Percentiles rank a stretch among this genome's conserved stretches.
Evolutionary conservation across 2,113 vertebrate species (phyloP).

Genomic region (Gnathonemus longibarbis): DNA sequence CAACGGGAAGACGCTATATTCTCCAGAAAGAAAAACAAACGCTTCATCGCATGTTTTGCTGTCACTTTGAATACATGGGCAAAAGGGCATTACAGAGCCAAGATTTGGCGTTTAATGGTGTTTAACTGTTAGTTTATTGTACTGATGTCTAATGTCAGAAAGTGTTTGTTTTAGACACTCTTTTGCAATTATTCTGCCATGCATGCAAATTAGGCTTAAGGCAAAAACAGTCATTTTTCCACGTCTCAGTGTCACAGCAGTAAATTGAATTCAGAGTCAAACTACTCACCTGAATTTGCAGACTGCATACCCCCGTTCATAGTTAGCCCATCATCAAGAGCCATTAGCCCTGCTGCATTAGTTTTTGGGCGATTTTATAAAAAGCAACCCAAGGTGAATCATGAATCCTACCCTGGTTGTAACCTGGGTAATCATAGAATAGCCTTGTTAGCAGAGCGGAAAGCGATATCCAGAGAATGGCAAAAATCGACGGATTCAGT

Average conservation of each 20-base stretch:
- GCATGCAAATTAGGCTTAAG: constrained; percentile 9
- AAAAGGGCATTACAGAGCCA: not conserved
- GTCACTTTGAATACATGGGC: not conserved
- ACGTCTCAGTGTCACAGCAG: not conserved
- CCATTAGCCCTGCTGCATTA: not conserved
- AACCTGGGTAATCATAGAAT: not conserved
- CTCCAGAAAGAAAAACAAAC: not conserved
- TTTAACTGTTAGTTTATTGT: constrained; percentile 7
- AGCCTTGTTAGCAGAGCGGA: not conserved
- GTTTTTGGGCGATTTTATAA: not conserved
- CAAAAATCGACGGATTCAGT: not conserved
- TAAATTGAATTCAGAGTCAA: constrained; percentile 22
- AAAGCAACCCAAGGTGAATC: not conserved
- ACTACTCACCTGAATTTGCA: constrained; percentile 11
- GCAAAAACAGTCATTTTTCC: not conserved
- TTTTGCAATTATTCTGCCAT: constrained; percentile 3
- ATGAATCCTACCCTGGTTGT: not conserved
- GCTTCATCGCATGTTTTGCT: not conserved
- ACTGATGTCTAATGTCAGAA: not conserved
- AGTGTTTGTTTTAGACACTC: constrained; percentile 16
- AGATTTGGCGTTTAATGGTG: not conserved
- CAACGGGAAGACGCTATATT: not conserved
- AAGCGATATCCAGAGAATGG: not conserved
- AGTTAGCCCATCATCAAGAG: not conserved
- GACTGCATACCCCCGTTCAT: not conserved